Base-by-base conservation (phyloP, 2,888 invertebrate genomes). In the Nemoura dubitans region DNA sequence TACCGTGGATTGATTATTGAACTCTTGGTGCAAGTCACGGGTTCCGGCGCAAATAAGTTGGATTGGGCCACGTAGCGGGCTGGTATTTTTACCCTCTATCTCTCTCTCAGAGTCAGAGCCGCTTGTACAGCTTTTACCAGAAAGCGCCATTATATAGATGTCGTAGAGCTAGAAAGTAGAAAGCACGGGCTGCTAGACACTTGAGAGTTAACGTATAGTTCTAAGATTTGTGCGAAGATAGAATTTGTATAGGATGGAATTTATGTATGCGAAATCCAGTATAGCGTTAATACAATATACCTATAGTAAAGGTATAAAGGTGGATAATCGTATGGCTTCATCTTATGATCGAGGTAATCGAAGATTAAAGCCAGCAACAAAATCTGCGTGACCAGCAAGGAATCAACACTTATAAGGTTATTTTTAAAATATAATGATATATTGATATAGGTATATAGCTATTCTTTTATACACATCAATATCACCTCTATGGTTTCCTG, bases 241-340 rank as follows among this genome's bases (percentile, higher is more conserved):
- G 59, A 59, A 59, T 59, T 59, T 59, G 16, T 21, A n/a, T n/a
- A 7, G 59, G 3, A 21, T 59, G 59, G 59, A 59, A 59, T 59
- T 59, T 59, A 59, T 59, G n/a, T n/a, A 59, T 21, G 59, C 21
- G 10, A 59, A 59, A 59, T 1, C 21, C 21, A 21, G 59, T 59
- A 36, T 36, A 14, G 59, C 59, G 14, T 21, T 59, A 59, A 21
- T 21, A 14, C 21, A 16, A 16, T 59, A 21, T n/a, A n/a, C n/a
- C n/a, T n/a, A n/a, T n/a, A 59, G 16, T 3, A 21, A 21, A 59
- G 59, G 59, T 59, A 59, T 59, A 59, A 7, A 59, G 59, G 59
- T 21, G 59, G 59, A 59, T 59, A 59, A 59, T 59, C 59, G 59
- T 59, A 59, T 59, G 59, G 59, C 59, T 59, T 59, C 59, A 59